A percentile compares a stretch with the other conserved stretches of the same genome.
Evolutionary conservation across 2,113 vertebrate species (phyloP).

Genomic region (Aphyosemion australe): DNA sequence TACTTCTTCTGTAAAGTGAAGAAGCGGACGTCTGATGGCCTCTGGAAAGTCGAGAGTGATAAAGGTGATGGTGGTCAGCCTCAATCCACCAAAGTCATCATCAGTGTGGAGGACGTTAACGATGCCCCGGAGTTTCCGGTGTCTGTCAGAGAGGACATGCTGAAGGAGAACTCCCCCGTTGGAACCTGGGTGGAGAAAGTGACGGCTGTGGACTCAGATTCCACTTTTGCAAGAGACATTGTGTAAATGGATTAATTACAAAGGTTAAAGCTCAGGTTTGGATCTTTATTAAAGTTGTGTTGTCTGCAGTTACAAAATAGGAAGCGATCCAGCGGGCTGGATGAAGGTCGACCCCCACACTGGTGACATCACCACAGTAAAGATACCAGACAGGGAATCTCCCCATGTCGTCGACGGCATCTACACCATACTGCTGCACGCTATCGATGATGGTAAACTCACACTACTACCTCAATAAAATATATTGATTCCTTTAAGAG

Average conservation of each 20-base stretch:
- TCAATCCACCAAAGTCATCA: conserved; percentile 13
- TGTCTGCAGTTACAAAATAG: conserved; percentile 53
- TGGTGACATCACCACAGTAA: conserved; percentile 53
- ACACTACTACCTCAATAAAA: background rate
- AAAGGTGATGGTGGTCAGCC: background rate
- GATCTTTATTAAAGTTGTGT: background rate
- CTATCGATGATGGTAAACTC: conserved; percentile 59
- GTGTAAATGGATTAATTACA: conserved; percentile 30
- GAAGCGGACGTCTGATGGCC: conserved; percentile 19
- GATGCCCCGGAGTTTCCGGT: conserved; percentile 24
- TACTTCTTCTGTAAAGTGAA: conserved; percentile 56
- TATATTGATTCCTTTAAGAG: too few relatives aligned
- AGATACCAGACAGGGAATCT: conserved; percentile 52
- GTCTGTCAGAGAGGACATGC: background rate
- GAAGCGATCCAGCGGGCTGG: conserved; percentile 66
- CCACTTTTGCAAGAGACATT: too few relatives aligned
- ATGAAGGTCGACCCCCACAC: conserved; percentile 56
- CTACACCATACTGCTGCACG: conserved; percentile 55
- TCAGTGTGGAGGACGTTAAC: conserved; percentile 56
- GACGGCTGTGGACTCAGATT: conserved; percentile 38
- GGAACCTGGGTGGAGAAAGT: conserved; percentile 48
- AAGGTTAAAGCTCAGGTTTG: background rate
- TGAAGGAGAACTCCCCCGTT: conserved; percentile 46
- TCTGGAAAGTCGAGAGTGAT: conserved; percentile 48
- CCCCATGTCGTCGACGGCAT: conserved; percentile 40